phyloP scores from a whole-genome alignment of 1,140 invertebrate genomes.

The Galleria mellonella region DNA sequence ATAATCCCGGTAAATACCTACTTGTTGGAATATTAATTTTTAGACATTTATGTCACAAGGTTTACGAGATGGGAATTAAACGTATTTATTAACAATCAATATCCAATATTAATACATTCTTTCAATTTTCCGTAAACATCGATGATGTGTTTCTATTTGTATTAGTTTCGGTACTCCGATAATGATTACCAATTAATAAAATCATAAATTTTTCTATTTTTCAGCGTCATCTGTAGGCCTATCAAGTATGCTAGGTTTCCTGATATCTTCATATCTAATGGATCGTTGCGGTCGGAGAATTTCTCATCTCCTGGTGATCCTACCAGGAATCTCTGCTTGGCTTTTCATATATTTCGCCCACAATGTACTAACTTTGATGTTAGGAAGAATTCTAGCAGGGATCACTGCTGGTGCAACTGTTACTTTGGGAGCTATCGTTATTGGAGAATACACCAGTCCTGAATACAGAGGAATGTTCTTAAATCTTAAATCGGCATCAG shows the following conservation, averaged over 20 bases:
- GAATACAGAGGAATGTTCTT: slow-evolving; percentile 47
- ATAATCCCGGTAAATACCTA: too few species aligned
- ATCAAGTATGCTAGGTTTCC: slow-evolving; percentile 13
- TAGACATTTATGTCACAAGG: too few species aligned
- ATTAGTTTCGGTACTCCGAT: too few species aligned
- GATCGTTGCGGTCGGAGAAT: not conserved
- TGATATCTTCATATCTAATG: slow-evolving; percentile 14
- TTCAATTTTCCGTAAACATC: too few species aligned
- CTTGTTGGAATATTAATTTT: too few species aligned
- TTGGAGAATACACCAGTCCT: slow-evolving; percentile 52
- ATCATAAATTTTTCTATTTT: slow-evolving; percentile 10
- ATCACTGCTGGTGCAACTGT: slow-evolving; percentile 36
- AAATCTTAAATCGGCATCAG: slow-evolving; percentile 45
- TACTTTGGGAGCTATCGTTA: slow-evolving; percentile 43
- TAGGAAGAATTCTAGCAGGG: slow-evolving; percentile 38
- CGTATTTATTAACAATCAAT: too few species aligned
- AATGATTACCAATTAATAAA: too few species aligned
- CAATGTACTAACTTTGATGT: slow-evolving; percentile 26
- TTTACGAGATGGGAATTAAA: too few species aligned
- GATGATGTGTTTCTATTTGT: too few species aligned
- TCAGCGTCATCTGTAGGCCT: slow-evolving; percentile 18
- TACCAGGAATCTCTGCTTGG: slow-evolving; percentile 7
- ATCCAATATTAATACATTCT: too few species aligned
- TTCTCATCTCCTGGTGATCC: not conserved
- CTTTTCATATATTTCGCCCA: slow-evolving; percentile 22